A percentile compares a stretch with the other conserved stretches of the same genome.
phyloP scores from a whole-genome alignment of 2,113 vertebrate species.

The Xyliphius kryptos region DNA sequence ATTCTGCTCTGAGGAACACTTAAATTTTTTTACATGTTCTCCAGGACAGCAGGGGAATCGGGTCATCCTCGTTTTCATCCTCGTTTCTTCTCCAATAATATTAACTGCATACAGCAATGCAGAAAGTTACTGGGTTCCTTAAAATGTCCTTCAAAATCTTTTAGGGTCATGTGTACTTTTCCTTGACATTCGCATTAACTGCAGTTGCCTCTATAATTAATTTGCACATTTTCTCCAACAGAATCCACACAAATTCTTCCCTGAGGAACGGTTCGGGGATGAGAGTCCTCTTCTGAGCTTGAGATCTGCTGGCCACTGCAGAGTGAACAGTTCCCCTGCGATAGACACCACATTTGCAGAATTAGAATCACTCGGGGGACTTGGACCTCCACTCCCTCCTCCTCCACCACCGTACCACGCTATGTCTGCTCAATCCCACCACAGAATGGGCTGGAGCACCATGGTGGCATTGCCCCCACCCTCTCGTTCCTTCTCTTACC shows the following conservation, averaged over 20 bases:
- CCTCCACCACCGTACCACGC: conserved; percentile 90
- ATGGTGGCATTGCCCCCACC: conserved; percentile 82
- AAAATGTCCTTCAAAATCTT: background rate
- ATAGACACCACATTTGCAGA: conserved; percentile 94
- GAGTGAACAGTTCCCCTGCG: conserved; percentile 88
- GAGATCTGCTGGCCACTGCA: conserved; percentile 82
- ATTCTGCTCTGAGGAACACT: too few species aligned
- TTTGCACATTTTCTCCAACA: conserved; percentile 46
- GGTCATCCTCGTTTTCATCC: too few species aligned
- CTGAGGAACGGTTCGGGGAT: conserved; percentile 93
- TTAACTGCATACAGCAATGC: background rate
- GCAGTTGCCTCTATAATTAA: too few species aligned
- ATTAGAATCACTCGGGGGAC: conserved; percentile 84
- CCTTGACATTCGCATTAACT: too few species aligned
- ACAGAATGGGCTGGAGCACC: conserved; percentile 85
- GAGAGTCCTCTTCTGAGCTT: conserved; percentile 90
- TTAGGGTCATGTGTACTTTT: background rate
- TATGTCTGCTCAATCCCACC: conserved; percentile 76
- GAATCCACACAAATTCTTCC: conserved; percentile 98
- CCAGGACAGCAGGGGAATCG: too few species aligned
- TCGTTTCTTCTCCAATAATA: background rate
- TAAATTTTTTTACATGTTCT: too few species aligned
- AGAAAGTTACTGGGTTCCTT: background rate
- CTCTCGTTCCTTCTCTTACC: conserved; percentile 94
- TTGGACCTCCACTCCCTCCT: conserved; percentile 88